A percentile compares a stretch with the other conserved stretches of the same genome.
phyloP scores from a whole-genome alignment of 2,888 invertebrate species.

The Drosophila algonquin region DNA sequence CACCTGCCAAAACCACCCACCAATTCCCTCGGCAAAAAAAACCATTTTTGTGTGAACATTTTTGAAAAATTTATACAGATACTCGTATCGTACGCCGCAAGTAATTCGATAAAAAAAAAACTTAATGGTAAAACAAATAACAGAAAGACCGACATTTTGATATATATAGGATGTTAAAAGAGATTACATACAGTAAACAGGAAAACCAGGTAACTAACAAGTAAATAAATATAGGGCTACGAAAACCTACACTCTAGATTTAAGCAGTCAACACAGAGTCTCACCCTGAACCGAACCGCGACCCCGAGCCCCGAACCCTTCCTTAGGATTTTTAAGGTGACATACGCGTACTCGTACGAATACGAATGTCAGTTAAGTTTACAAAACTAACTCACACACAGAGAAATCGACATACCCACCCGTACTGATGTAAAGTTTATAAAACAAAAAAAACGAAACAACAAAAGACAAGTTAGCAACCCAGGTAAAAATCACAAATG shows the following conservation, averaged over 20 bases:
- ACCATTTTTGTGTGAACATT: conserved; percentile 61
- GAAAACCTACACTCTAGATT: conserved; percentile 28
- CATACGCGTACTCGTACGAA: conserved; percentile 1
- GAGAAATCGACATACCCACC: conserved; percentile 61
- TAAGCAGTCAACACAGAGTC: conserved; percentile 8
- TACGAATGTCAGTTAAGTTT: conserved; percentile 33
- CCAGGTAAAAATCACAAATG: conserved; percentile 39
- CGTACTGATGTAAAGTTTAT: conserved; percentile 76
- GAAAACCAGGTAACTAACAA: conserved; percentile 64
- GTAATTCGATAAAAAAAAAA: conserved; percentile 38
- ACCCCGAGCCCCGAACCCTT: neutral
- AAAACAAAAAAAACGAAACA: conserved; percentile 45
- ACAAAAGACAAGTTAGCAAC: conserved; percentile 43
- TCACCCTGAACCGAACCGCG: neutral
- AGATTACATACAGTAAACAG: conserved; percentile 49
- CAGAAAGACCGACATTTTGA: conserved; percentile 47
- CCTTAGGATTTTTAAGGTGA: conserved; percentile 20
- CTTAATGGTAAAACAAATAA: conserved; percentile 49
- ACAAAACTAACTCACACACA: conserved; percentile 37
- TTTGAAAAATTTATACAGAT: conserved; percentile 73
- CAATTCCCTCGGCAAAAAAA: conserved; percentile 22
- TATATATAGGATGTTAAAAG: conserved; percentile 61
- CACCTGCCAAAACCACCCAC: neutral
- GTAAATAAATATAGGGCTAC: conserved; percentile 29
- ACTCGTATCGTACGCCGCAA: conserved; percentile 38